Conservation (phyloP, 2,113 vertebrate species). For the Hemiprocne comata region DNA sequence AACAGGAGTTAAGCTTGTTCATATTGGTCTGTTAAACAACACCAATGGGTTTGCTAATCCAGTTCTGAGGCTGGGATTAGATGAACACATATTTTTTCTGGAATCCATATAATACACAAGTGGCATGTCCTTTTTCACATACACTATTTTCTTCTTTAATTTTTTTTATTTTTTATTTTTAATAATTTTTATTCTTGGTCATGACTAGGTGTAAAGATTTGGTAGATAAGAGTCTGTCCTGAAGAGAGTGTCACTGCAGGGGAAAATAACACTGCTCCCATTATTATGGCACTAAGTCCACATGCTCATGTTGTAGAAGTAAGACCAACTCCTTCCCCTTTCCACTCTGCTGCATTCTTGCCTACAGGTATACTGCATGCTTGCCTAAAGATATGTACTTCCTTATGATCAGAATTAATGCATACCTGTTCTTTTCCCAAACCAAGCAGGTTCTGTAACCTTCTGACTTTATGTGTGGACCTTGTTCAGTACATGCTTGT, state of each 20-base stretch:
- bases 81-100: background rate
- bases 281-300: fast-evolving
- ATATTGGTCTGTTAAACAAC: background rate
- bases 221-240: background rate
- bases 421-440: background rate
- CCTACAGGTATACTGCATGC: background rate
- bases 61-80: background rate
- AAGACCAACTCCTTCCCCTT: background rate
- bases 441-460: background rate
- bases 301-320: background rate
- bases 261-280: background rate
- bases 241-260: fast-evolving
- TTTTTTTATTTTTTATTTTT: background rate
- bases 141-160: background rate
- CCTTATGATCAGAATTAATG: background rate
- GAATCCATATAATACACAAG: background rate
- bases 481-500: background rate
- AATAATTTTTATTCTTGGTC: background rate
- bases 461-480: background rate
- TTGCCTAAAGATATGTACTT: background rate
- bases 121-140: background rate
- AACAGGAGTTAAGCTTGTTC: background rate
- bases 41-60: background rate
- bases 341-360: background rate
- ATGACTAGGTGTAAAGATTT: background rate